phyloP scores from a whole-genome alignment of 2,888 invertebrate genomes.

The Sarcophaga carnaria region DNA sequence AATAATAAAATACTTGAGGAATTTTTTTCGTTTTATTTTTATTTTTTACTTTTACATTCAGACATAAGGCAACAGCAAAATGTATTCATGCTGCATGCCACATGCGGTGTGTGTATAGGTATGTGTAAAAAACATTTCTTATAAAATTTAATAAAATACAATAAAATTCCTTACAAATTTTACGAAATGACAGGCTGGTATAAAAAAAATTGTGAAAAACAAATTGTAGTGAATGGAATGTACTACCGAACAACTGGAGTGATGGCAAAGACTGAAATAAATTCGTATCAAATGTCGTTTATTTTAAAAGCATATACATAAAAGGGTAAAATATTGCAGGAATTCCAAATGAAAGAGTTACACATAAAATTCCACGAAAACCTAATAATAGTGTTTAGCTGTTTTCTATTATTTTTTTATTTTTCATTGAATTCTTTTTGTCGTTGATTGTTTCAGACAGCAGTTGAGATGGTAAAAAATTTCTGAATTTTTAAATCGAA shows the following conservation, averaged over 20 bases:
- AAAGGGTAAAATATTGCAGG: neutral
- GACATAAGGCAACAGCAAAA: too few species aligned
- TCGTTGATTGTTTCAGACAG: neutral
- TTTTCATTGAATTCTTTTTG: neutral
- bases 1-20: too few species aligned
- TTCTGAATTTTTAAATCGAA: too few species aligned
- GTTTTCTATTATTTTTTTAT: neutral
- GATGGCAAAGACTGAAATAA: neutral
- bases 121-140: neutral
- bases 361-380: constrained; percentile 7
- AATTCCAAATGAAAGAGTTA: constrained; percentile 31
- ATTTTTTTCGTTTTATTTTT: too few species aligned
- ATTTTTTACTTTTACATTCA: too few species aligned
- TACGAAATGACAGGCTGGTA: constrained; percentile 34
- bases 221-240: neutral
- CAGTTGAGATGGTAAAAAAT: too few species aligned
- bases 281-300: constrained; percentile 4
- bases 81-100: neutral
- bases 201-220: constrained; percentile 3
- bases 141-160: constrained; percentile 44
- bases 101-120: too few species aligned
- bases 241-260: neutral
- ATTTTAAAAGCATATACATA: neutral
- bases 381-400: neutral
- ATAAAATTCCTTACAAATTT: constrained; percentile 49